A percentile compares a stretch with the other conserved stretches of the same genome.
Conservation (phyloP, 2,888 invertebrate genomes). For the Ochropacha duplaris region DNA sequence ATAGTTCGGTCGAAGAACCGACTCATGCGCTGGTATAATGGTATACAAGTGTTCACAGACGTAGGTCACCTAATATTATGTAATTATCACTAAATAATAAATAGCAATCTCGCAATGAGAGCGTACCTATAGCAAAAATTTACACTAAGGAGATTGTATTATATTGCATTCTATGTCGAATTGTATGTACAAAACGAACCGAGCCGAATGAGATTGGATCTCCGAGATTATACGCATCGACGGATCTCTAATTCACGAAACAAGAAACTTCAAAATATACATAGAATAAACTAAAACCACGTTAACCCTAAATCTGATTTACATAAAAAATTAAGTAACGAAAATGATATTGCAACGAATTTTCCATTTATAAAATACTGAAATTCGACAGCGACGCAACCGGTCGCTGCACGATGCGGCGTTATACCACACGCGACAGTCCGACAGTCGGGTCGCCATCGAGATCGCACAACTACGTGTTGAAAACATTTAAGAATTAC, state of each 20-base stretch:
- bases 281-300: constrained; percentile 64
- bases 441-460: background rate
- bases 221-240: constrained; percentile 75
- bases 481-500: constrained; percentile 49
- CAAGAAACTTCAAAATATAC: constrained; percentile 75
- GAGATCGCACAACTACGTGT: constrained; percentile 14
- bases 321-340: constrained; percentile 77
- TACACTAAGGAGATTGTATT: constrained; percentile 78
- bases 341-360: constrained; percentile 78
- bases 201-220: constrained; percentile 75
- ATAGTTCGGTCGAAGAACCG: constrained; percentile 67
- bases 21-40: constrained; percentile 73
- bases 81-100: constrained; percentile 81
- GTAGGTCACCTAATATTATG: constrained; percentile 69
- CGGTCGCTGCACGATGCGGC: background rate
- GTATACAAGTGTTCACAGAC: constrained; percentile 81
- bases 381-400: constrained; percentile 4
- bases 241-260: constrained; percentile 62
- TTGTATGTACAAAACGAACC: constrained; percentile 62
- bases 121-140: constrained; percentile 73
- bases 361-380: constrained; percentile 53
- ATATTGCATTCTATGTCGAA: constrained; percentile 71
- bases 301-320: constrained; percentile 72
- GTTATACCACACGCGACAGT: background rate
- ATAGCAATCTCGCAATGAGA: constrained; percentile 74